Percentiles rank a stretch among this genome's conserved stretches.
Conservation (phyloP, 2,113 vertebrate genomes). For the Donacobius atricapilla region DNA sequence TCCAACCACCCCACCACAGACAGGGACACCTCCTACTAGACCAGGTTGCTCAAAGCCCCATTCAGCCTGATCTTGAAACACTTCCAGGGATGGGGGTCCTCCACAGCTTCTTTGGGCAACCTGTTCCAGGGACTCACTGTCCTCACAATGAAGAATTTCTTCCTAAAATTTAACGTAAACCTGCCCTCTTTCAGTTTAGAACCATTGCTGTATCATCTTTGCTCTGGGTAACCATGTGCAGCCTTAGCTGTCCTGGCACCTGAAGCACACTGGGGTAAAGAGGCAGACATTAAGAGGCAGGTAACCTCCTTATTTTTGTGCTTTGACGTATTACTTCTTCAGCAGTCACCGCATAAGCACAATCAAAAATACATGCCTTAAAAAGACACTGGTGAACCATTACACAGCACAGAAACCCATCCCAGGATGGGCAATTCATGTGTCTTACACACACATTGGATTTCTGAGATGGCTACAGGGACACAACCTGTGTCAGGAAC, state of each 20-base stretch:
- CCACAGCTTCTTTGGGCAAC: background rate
- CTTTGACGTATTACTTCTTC: background rate
- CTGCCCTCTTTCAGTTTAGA: background rate
- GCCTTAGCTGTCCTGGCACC: background rate
- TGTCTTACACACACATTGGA: accelerated
- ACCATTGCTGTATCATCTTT: background rate
- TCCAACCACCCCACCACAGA: background rate
- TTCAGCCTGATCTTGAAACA: background rate
- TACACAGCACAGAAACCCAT: background rate
- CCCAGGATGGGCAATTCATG: background rate
- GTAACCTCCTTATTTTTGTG: background rate
- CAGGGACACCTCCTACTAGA: background rate
- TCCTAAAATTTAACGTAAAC: background rate
- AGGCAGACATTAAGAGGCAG: background rate
- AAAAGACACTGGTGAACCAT: background rate
- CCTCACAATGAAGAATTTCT: background rate
- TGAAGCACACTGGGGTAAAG: background rate
- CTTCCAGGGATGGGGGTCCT: background rate
- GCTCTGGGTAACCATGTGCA: background rate
- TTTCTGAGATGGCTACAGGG: background rate
- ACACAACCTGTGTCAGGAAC: accelerated
- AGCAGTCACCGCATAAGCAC: background rate
- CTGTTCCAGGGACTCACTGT: background rate
- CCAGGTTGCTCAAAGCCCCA: background rate
- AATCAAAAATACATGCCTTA: background rate